Conservation (phyloP, 2,888 invertebrate genomes). For the Apantesis nais region DNA sequence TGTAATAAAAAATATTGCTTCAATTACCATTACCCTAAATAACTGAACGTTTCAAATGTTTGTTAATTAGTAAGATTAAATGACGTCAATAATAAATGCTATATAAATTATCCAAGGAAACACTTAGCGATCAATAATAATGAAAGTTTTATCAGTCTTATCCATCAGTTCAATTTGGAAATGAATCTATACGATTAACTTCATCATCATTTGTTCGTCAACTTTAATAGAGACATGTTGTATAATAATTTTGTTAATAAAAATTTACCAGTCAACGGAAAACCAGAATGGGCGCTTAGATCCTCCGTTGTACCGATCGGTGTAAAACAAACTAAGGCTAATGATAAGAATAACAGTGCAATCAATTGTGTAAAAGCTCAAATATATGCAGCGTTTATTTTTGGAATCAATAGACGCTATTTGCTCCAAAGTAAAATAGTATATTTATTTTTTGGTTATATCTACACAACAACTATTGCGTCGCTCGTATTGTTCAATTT, state of each 20-base stretch:
- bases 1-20: neutral
- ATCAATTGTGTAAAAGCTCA: slow-evolving; percentile 48
- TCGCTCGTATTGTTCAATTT: slow-evolving; percentile 34
- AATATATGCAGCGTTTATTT: slow-evolving; percentile 43
- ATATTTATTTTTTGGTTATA: slow-evolving; percentile 35
- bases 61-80: neutral
- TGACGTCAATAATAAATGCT: slow-evolving; percentile 8
- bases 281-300: slow-evolving; percentile 46
- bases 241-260: slow-evolving; percentile 22
- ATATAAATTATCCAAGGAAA: slow-evolving; percentile 23
- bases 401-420: slow-evolving; percentile 59
- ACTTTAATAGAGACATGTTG: slow-evolving; percentile 26
- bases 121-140: slow-evolving; percentile 30
- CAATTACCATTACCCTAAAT: neutral
- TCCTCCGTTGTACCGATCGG: slow-evolving; percentile 49
- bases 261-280: slow-evolving; percentile 44
- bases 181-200: neutral
- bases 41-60: neutral
- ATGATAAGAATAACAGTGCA: slow-evolving; percentile 28
- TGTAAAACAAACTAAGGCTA: slow-evolving; percentile 46
- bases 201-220: slow-evolving; percentile 15
- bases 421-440: slow-evolving; percentile 50
- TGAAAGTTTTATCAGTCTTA: slow-evolving; percentile 41
- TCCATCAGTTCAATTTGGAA: slow-evolving; percentile 19
- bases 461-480: slow-evolving; percentile 40